Conservation (phyloP, 2,888 invertebrate species). For the Drosophila vallismaia region DNA sequence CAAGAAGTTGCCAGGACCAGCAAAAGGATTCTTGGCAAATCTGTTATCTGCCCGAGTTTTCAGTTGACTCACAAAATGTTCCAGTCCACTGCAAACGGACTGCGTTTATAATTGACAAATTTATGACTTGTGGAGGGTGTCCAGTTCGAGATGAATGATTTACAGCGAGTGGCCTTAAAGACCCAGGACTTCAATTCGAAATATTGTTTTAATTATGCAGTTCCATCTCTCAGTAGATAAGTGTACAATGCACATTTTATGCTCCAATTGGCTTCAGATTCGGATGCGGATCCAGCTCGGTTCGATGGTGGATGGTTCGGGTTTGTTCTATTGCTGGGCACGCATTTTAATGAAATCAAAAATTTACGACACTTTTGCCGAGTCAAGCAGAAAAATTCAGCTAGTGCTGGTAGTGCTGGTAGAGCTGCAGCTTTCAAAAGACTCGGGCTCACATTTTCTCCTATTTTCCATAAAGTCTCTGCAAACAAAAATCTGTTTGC, state of each 20-base stretch:
- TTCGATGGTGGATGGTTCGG: neutral
- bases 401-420: constrained; percentile 9
- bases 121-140: constrained; percentile 35
- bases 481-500: constrained; percentile 56
- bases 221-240: constrained; percentile 28
- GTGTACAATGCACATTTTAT: constrained; percentile 60
- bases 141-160: constrained; percentile 24
- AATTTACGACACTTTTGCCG: constrained; percentile 67
- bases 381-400: constrained; percentile 64
- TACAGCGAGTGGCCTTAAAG: constrained; percentile 11
- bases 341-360: constrained; percentile 72
- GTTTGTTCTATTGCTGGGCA: constrained; percentile 24
- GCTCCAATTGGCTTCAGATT: constrained; percentile 50
- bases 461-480: constrained; percentile 22
- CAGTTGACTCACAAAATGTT: constrained; percentile 37
- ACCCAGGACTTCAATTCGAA: constrained; percentile 8
- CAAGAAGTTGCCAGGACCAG: constrained; percentile 36
- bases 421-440: constrained; percentile 6
- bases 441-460: constrained; percentile 5
- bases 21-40: constrained; percentile 60
- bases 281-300: neutral
- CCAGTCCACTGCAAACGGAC: constrained; percentile 66
- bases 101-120: constrained; percentile 53
- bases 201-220: constrained; percentile 40
- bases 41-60: constrained; percentile 62